Percentiles rank a stretch among this genome's conserved stretches.
These are phyloP conservation scores for Myanophis thanlyinensis DNA, from an alignment of 2,113 vertebrate genomes.

Conservation along the genomic window DNA sequence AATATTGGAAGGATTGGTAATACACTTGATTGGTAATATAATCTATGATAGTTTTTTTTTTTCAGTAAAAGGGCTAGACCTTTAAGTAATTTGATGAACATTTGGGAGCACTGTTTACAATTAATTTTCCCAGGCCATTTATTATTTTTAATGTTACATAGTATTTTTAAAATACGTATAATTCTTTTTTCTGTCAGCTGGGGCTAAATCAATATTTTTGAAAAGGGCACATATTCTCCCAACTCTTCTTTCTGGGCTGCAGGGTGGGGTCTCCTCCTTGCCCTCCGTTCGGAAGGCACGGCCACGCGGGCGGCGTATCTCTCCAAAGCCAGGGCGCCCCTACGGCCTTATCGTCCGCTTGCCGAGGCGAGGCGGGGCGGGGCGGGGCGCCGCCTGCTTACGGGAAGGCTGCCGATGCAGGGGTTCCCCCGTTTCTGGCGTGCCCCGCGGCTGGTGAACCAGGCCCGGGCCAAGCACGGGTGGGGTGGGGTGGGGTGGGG, in stretches of 20 bases:
- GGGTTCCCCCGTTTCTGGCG: background rate
- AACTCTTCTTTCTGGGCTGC: background rate
- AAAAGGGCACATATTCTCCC: background rate
- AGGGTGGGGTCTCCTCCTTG: background rate
- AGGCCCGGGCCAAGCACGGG: background rate
- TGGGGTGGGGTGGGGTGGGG: too few species aligned
- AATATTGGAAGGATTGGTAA: background rate
- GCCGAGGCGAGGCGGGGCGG: background rate
- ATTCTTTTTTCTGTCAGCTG: background rate
- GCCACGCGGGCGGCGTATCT: background rate
- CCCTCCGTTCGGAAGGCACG: background rate
- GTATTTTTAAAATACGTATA: background rate
- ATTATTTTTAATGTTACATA: background rate
- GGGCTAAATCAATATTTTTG: background rate
- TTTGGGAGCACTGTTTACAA: background rate
- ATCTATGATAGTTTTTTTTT: background rate
- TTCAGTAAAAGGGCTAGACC: background rate
- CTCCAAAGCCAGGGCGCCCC: background rate
- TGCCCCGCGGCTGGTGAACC: background rate
- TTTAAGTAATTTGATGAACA: background rate
- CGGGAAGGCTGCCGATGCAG: background rate
- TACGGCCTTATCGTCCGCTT: background rate
- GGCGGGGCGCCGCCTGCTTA: background rate
- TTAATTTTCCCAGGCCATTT: background rate
- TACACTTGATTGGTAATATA: background rate